Evolutionary conservation across 2,113 vertebrate genomes (phyloP).

Genomic region (Spizaetus ornatus): DNA sequence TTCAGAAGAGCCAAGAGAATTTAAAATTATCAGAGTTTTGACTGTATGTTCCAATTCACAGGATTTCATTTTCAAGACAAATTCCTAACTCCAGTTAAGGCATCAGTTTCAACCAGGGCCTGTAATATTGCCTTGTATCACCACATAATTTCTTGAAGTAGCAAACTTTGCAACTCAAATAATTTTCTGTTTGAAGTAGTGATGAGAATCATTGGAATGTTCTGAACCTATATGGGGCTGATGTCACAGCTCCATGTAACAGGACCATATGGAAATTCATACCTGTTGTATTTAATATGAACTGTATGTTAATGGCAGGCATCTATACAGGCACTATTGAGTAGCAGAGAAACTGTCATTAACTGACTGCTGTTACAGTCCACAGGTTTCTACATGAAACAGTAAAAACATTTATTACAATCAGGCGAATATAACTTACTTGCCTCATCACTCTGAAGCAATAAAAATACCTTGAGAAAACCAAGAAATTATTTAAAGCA

Average conservation of each 20-base stretch:
- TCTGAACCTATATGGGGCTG: neutral
- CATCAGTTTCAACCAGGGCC: neutral
- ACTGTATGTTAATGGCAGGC: neutral
- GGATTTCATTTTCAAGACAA: neutral
- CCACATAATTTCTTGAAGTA: neutral
- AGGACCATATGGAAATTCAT: neutral
- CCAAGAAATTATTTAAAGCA: neutral
- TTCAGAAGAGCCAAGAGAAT: neutral
- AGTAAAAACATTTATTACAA: neutral
- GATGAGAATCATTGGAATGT: neutral
- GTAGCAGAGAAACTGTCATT: neutral
- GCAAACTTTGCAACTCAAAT: neutral
- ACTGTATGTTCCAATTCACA: neutral
- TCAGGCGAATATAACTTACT: neutral
- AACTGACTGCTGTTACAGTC: neutral
- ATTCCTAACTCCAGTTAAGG: neutral
- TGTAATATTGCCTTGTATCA: neutral
- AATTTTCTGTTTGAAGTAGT: neutral
- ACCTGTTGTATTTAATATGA: neutral
- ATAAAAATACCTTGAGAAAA: neutral
- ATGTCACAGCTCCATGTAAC: neutral
- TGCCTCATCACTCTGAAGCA: neutral
- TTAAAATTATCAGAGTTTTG: neutral
- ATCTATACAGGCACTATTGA: neutral
- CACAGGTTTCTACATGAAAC: neutral